Base-by-base conservation (phyloP, 2,113 vertebrate species). In the Myrmecophaga tridactyla region DNA sequence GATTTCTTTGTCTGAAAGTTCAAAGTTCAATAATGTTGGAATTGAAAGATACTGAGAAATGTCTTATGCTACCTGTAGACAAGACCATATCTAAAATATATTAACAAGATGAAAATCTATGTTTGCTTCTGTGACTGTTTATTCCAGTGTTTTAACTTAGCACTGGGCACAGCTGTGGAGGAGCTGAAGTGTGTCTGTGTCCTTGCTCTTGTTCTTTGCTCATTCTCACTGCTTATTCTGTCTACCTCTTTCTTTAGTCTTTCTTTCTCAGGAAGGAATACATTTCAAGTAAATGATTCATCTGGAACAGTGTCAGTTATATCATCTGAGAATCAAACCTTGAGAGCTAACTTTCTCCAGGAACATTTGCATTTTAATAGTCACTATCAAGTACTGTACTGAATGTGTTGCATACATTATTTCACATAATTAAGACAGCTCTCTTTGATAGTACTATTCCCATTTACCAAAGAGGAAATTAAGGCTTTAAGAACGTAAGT, bases 301-400 rank as follows among this genome's bases (percentile, higher is more conserved):
- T 56, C 20, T 56, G 53, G 53, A 56, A 56, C 53, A 20, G 53
- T 56, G 39, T 82, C 65, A 36, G 29, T 39, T 86, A 6, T 6
- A 7, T 84, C 85, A 23, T 73, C 39, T 56, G 14, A 34, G 73
- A 78, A 78, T 90, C 63, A 72, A 56, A 25, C 48, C 31, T 70
- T 36, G 39, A 48, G 21, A 90, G 34, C 76, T 63, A 70, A 46
- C 48, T 75, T 92, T 90, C 60, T 46, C 77, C 10, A 36, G 75
- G 56, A 86, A 73, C 4, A 90, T 86, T 56, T 92, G 21, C 58
- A 78, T 90, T 84, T 96, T 58, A 62, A n/a, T 53, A 81, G 90
- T 76, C 41, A 62, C 70, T 87, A 34, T 65, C 34, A 88, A 78
- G 63, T 3, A 29, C 21, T 11, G 39, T 36, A 10, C 34, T 46